A percentile compares a stretch with the other conserved stretches of the same genome.
phyloP scores from a whole-genome alignment of 2,888 invertebrate species.

The Electrophaes corylata region DNA sequence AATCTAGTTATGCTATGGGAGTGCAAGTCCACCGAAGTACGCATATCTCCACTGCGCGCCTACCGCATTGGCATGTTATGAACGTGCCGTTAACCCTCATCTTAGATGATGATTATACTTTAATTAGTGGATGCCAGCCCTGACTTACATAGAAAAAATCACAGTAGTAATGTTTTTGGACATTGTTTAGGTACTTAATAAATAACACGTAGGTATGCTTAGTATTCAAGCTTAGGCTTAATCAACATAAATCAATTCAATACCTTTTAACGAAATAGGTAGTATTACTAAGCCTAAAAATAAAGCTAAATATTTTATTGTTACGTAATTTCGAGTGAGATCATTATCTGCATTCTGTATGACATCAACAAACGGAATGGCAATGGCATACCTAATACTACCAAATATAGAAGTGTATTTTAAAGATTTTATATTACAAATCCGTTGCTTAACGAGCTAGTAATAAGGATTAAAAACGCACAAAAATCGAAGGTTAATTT shows the following conservation, averaged over 20 bases:
- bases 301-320: not conserved
- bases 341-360: slow-evolving; percentile 22
- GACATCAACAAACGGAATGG: slow-evolving; percentile 13
- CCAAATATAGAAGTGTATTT: not conserved
- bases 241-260: not conserved
- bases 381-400: slow-evolving; percentile 2
- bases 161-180: slow-evolving; percentile 20
- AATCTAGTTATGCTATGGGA: no score
- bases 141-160: slow-evolving; percentile 13
- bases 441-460: not conserved
- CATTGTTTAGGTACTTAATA: slow-evolving; percentile 12
- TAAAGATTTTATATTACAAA: not conserved
- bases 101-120: no score
- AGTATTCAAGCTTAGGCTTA: slow-evolving; percentile 10
- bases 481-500: not conserved
- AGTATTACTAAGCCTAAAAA: slow-evolving; percentile 4
- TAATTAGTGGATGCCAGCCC: no score
- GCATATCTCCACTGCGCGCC: no score
- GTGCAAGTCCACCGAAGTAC: no score
- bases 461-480: not conserved
- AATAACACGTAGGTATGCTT: slow-evolving; percentile 10
- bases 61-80: no score
- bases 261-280: slow-evolving; percentile 10
- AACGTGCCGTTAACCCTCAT: no score
- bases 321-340: slow-evolving; percentile 20